These are phyloP conservation scores for Nasonia giraulti DNA, from an alignment of 1,140 invertebrate genomes.

Conservation along the genomic window DNA sequence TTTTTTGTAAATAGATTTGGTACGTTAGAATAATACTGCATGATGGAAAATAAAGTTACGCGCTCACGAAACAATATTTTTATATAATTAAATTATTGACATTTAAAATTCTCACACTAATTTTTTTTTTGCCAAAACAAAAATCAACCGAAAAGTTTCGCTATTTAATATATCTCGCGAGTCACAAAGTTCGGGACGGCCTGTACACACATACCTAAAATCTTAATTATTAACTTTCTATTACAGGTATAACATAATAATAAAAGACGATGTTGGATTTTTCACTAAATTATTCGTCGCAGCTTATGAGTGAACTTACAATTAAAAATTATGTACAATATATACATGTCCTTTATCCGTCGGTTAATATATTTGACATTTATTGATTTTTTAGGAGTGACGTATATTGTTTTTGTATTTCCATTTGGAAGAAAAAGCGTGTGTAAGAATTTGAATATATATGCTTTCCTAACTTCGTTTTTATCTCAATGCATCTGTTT, in stretches of 20 bases:
- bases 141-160: conserved; percentile 32
- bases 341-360: conserved; percentile 62
- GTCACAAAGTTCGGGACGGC: conserved; percentile 57
- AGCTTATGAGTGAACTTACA: conserved; percentile 47
- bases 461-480: neutral
- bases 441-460: neutral
- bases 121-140: conserved; percentile 20
- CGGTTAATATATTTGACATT: conserved; percentile 50
- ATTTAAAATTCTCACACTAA: neutral
- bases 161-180: conserved; percentile 48
- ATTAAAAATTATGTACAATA: conserved; percentile 68
- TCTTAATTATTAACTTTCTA: conserved; percentile 40
- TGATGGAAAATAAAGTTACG: neutral
- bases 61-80: no score
- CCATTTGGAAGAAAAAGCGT: conserved; percentile 1
- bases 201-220: conserved; percentile 59
- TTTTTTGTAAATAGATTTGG: no score
- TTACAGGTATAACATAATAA: conserved; percentile 60
- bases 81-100: no score
- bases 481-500: neutral
- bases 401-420: conserved; percentile 21
- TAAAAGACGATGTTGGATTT: conserved; percentile 70
- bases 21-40: neutral
- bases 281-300: conserved; percentile 59
- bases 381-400: conserved; percentile 48